Conservation (phyloP, 2,888 invertebrate genomes). For the Eupithecia pulchellata region DNA sequence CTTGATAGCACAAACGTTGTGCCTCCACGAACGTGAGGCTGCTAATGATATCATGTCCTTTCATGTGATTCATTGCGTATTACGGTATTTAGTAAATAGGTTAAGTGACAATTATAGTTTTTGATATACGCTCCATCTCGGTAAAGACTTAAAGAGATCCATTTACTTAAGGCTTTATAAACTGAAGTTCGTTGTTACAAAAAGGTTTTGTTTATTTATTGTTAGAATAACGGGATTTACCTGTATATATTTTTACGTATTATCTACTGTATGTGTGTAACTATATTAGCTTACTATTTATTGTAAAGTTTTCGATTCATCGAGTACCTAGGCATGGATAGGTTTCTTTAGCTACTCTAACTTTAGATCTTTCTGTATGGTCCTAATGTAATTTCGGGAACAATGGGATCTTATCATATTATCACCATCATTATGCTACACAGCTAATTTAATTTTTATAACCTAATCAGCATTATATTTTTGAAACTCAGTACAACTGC, state of each 20-base stretch:
- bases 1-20: conserved; percentile 65
- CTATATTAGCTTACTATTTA: neutral
- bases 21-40: conserved; percentile 59
- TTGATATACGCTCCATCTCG: conserved; percentile 44
- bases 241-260: neutral
- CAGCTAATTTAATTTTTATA: neutral
- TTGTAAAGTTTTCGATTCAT: neutral
- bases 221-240: neutral
- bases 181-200: neutral
- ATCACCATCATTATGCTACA: neutral
- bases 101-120: conserved; percentile 74
- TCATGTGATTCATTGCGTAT: conserved; percentile 65
- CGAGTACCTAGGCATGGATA: neutral
- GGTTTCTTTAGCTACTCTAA: neutral
- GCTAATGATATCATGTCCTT: conserved; percentile 76
- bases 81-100: conserved; percentile 67
- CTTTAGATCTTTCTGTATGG: neutral
- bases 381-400: neutral
- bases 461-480: neutral
- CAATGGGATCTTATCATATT: neutral
- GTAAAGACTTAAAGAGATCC: neutral
- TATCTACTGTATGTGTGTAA: neutral
- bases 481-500: conserved; percentile 11
- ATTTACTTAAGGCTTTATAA: conserved; percentile 2
- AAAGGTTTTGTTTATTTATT: neutral